phyloP scores from a whole-genome alignment of 2,113 vertebrate genomes.

The Furnarius figulus region DNA sequence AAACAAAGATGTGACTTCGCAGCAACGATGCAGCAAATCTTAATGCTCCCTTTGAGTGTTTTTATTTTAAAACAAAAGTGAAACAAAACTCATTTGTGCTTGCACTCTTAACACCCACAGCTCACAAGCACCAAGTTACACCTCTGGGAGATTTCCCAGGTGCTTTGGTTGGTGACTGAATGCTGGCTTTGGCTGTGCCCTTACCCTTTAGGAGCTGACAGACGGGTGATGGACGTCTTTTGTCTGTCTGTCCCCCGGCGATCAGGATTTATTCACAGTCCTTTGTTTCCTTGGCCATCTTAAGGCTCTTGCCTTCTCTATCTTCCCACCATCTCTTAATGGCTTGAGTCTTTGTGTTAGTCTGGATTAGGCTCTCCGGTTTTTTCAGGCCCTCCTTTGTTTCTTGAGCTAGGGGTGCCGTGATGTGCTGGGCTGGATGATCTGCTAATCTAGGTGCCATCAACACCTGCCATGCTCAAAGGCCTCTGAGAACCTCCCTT shows the following conservation, averaged over 20 bases:
- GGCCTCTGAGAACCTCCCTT: no score
- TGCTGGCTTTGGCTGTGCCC: background rate
- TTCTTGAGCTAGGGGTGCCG: background rate
- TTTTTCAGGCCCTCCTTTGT: background rate
- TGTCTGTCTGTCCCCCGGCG: background rate
- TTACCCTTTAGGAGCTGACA: background rate
- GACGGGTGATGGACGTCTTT: background rate
- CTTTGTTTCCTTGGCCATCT: background rate
- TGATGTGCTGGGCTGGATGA: background rate
- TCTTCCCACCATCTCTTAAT: background rate
- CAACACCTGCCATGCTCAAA: background rate
- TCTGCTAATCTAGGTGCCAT: conserved; percentile 1
- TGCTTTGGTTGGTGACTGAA: background rate
- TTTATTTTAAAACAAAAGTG: background rate
- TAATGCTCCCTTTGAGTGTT: background rate
- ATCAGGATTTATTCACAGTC: background rate
- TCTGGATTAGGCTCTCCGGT: background rate
- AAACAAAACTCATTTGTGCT: background rate
- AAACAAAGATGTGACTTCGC: background rate
- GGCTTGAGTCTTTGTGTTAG: background rate
- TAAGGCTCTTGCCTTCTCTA: background rate
- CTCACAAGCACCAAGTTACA: background rate
- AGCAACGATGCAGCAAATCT: background rate
- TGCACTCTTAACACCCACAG: background rate
- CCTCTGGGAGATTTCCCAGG: background rate